Evolutionary conservation across 2,888 invertebrate species (phyloP).

Genomic region (Proisotoma minuta): DNA sequence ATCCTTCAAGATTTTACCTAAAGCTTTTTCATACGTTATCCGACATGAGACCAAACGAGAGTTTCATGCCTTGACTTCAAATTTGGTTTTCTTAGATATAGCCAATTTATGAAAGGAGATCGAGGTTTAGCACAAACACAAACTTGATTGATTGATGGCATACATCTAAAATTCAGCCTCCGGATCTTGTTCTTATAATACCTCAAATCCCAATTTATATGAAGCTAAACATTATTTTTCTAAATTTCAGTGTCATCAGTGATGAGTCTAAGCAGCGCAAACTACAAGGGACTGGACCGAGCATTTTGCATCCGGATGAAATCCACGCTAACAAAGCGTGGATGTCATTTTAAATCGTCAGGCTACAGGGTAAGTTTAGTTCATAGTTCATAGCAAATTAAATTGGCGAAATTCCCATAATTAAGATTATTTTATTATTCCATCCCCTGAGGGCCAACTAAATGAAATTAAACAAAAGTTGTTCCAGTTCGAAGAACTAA

Average conservation of each 20-base stretch:
- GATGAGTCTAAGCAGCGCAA: constrained; percentile 70
- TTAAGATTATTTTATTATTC: no score
- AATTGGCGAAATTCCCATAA: no score
- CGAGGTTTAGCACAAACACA: background rate
- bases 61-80: constrained; percentile 10
- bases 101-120: background rate
- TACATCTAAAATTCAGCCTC: background rate
- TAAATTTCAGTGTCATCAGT: constrained; percentile 68
- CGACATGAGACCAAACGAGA: constrained; percentile 8
- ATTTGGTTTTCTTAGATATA: background rate
- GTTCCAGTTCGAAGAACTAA: no score
- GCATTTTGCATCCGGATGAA: constrained; percentile 96
- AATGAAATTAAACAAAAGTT: constrained; percentile 46
- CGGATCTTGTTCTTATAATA: background rate
- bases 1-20: constrained; percentile 12
- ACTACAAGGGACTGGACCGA: constrained; percentile 80
- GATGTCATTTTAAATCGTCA: constrained; percentile 93
- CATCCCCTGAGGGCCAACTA: constrained; percentile 44
- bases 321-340: constrained; percentile 92
- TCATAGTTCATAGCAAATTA: no score
- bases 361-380: constrained; percentile 77
- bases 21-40: constrained; percentile 7
- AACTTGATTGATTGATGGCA: constrained; percentile 2
- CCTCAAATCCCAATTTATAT: no score
- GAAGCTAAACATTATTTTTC: no score